phyloP scores from a whole-genome alignment of 1,140 invertebrate genomes.

The Pseudomyrmex cubaensis region DNA sequence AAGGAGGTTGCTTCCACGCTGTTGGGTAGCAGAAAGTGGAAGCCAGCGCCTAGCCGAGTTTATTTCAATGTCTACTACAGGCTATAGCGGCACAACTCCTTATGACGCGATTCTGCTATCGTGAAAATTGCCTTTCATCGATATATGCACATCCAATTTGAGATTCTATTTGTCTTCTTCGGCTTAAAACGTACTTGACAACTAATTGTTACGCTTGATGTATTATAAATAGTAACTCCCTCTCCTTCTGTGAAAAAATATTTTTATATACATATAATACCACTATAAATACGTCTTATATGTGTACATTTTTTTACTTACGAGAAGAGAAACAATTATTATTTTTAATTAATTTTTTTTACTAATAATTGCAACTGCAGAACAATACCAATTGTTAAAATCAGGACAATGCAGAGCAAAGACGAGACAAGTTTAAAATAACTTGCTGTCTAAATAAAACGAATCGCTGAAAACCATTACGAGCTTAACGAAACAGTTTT shows the following conservation, averaged over 20 bases:
- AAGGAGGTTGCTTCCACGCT: conserved; percentile 80
- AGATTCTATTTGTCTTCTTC: neutral
- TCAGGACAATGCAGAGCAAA: conserved; percentile 16
- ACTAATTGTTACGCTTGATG: neutral
- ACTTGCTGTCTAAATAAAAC: conserved; percentile 19
- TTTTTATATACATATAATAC: neutral
- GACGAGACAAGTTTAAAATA: conserved; percentile 23
- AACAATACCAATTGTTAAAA: conserved; percentile 32
- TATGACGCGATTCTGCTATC: conserved; percentile 53
- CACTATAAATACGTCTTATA: no score
- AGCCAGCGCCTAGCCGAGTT: conserved; percentile 78
- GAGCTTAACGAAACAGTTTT: conserved; percentile 72
- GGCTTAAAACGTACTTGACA: neutral
- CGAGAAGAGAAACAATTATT: neutral
- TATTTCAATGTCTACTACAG: conserved; percentile 81
- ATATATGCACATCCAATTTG: conserved; percentile 45
- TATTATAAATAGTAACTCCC: neutral
- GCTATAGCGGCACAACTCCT: conserved; percentile 55
- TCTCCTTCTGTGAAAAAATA: neutral
- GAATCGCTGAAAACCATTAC: conserved; percentile 63
- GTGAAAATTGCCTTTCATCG: conserved; percentile 56
- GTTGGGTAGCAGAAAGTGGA: conserved; percentile 78
- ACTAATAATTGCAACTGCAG: conserved; percentile 18
- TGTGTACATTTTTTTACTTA: no score
- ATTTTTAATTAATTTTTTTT: neutral